A percentile compares a stretch with the other conserved stretches of the same genome.
Conservation (phyloP, 2,797 vertebrate species). For the Chrysolophus pictus region DNA sequence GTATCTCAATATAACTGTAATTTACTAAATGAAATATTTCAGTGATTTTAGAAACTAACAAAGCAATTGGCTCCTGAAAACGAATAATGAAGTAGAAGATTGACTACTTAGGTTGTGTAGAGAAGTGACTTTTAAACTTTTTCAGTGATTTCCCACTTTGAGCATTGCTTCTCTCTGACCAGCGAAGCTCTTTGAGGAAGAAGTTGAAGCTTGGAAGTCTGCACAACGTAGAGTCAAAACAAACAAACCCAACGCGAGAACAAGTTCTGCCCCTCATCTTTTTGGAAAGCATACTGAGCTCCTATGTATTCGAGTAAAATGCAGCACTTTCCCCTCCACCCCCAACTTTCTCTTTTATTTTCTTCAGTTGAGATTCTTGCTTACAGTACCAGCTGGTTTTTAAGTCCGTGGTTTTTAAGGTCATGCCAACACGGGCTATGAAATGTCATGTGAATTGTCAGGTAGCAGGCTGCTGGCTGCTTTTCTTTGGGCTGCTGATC, state of each 20-base stretch:
- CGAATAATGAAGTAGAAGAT: not conserved
- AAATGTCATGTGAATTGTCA: not conserved
- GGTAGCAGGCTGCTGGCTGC: not conserved
- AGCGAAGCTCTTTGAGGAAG: not conserved
- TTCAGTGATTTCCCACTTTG: not conserved
- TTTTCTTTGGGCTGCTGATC: not conserved
- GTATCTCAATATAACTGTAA: not conserved
- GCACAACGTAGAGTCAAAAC: not conserved
- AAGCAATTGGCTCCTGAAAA: not conserved
- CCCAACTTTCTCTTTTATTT: not conserved
- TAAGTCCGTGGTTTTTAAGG: not conserved
- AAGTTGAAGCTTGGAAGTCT: not conserved
- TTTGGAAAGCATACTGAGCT: not conserved
- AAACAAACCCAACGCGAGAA: not conserved
- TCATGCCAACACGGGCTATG: not conserved
- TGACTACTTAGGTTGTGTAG: not conserved
- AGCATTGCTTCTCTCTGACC: not conserved
- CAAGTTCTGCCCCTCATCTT: not conserved
- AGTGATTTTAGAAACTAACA: not conserved
- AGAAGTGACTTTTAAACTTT: slow-evolving; percentile 8
- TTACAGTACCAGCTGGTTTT: not conserved
- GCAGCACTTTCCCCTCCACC: not conserved
- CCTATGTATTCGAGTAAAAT: not conserved
- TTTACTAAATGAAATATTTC: not conserved
- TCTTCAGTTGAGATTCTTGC: not conserved